Base-by-base conservation (phyloP, 2,113 vertebrate genomes). In the Dasypus novemcinctus region DNA sequence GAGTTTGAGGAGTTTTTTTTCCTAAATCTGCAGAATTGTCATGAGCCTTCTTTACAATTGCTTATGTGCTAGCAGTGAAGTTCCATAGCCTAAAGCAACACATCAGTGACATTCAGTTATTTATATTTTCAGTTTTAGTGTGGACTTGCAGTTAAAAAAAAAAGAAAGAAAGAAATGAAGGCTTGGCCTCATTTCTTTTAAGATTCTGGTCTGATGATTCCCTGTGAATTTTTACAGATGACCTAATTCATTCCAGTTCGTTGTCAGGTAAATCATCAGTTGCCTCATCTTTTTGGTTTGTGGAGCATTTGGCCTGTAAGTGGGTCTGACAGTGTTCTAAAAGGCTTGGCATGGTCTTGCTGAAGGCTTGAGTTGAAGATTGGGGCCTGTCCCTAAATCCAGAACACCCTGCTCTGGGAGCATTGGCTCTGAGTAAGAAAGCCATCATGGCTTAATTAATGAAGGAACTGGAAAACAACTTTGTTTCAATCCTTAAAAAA, bases 101-200 rank as follows among this genome's bases (percentile, higher is more conserved):
- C n/a, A 46, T 79, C n/a, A 52, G 81, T 89, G 68, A 82, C 52
- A 69, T 27, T 49, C 57, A 38, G 68, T 41, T 95, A 94, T 95
- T 94, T 80, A 82, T 94, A 76, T 87, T 95, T 96, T 86, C 41
- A 25, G 61, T 91, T 97, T 87, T 81, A 74, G 84, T 90, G 91
- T 84, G 90, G 89, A 96, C 68, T 92, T 75, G 52, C 72, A 63
- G 68, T 72, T 52, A 25, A 84, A 7, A 71, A 91, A 78, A 92
- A 93, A 80, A 49, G 74, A 59, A 59, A 59, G 9, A 46, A 46
- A 46, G 43, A 88, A 72, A 90, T 93, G 90, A 94, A 95, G 66
- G 17, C 69, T 93, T 96, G 95, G 69, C 95, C 97, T 94, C 95
- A 3, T 97, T 97, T 95, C 92, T 93, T 90, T 86, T 83, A 91